Base-by-base conservation (phyloP, 2,797 vertebrate genomes). In the Vespertilio murinus region DNA sequence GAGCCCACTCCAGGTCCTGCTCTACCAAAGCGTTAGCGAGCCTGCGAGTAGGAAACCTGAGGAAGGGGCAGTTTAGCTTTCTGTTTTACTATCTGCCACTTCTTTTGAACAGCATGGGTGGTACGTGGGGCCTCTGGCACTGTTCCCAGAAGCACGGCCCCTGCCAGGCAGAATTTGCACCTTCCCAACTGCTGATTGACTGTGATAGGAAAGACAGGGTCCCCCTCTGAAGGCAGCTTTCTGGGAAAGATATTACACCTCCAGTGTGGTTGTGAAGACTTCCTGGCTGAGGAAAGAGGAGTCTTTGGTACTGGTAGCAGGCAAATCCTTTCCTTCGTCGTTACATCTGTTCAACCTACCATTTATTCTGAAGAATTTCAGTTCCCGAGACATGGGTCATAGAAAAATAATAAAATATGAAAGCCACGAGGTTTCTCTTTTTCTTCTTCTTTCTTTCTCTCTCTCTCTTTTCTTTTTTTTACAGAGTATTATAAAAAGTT, bases 401-500 rank as follows among this genome's bases (percentile, higher is more conserved):
- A 92, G 80, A 5, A 6, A 88, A 95, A 96, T 67, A 94, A 90
- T 65, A 92, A 95, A 96, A 82, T 83, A 85, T 54, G 65, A 95
- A 93, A 79, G 54, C 61, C 45, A 40, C 7, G 40, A 77, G 2
- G 8, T 28, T 78, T 75, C 16, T 91, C 33, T 47, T 78, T 79
- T 94, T 80, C 67, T 71, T 80, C 67, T 71, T 56, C 28, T 38
- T 56, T 17, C 64, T 54, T 42, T 69, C 33, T 64, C 23, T 70
- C 25, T 42, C 2, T 33, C 1, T 5, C 56, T 61, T 83, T n/a
- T 40, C 22, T 20, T 11, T 61, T 86, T 97, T 97, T 97, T 96
- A 89, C 35, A 14, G 64, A 94, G 86, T 79, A 96, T 95, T 97
- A 95, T 97, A 97, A 98, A 97, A 97, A 96, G 94, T 86, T 86